These are phyloP conservation scores for Penaeus vannamei DNA, from an alignment of 1,140 invertebrate species.

Conservation along the genomic window DNA sequence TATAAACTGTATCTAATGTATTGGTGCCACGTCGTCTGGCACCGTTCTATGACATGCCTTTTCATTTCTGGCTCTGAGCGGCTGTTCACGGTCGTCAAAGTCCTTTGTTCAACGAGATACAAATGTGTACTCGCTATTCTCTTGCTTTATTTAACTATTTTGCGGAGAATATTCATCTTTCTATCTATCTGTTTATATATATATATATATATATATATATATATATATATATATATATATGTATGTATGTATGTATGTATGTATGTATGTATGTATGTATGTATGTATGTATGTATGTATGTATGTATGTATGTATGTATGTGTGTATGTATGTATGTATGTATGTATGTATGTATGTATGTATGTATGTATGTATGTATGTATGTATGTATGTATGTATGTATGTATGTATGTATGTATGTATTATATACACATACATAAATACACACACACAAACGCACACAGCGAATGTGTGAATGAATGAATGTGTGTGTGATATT, in stretches of 20 bases:
- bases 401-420: not conserved
- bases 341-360: not conserved
- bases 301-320: slow-evolving; percentile 11
- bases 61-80: too few relatives aligned
- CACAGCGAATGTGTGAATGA: not conserved
- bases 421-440: not conserved
- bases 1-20: too few relatives aligned
- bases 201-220: slow-evolving; percentile 40
- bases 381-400: not conserved
- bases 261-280: not conserved
- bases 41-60: too few relatives aligned
- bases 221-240: slow-evolving; percentile 40
- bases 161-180: too few relatives aligned
- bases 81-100: too few relatives aligned
- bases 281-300: slow-evolving; percentile 10
- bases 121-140: too few relatives aligned
- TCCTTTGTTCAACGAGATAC: too few relatives aligned
- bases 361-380: not conserved
- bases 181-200: not conserved
- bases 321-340: not conserved
- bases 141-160: too few relatives aligned
- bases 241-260: slow-evolving; percentile 27
- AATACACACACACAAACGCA: not conserved
- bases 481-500: slow-evolving; percentile 5
- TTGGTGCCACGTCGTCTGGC: too few relatives aligned